Evolutionary conservation across 2,888 invertebrate species (phyloP).

Genomic region (Entomobrya proxima): DNA sequence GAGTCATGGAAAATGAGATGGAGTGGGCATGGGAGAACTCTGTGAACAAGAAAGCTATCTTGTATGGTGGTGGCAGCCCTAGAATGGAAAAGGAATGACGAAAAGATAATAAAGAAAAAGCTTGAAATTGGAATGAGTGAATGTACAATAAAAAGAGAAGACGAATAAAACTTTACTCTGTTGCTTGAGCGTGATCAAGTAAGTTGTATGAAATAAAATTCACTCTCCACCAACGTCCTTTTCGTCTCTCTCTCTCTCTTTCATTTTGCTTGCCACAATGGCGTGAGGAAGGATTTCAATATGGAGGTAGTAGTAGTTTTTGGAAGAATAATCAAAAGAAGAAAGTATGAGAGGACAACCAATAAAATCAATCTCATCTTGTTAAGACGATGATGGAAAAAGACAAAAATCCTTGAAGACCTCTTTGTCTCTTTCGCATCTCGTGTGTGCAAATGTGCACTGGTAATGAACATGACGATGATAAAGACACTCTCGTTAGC

Average conservation of each 20-base stretch:
- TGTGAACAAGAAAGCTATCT: neutral
- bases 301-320: neutral
- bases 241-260: neutral
- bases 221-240: neutral
- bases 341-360: constrained; percentile 36
- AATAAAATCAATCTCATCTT: constrained; percentile 58
- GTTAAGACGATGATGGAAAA: constrained; percentile 32
- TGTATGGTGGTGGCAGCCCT: no score
- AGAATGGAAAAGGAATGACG: neutral
- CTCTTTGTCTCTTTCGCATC: neutral
- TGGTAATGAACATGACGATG: constrained; percentile 25
- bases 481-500: neutral
- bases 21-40: neutral
- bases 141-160: neutral
- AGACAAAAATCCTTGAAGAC: constrained; percentile 14
- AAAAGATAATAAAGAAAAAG: neutral
- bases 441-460: neutral
- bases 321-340: neutral
- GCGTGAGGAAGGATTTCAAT: neutral
- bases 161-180: no score
- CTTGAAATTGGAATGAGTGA: neutral
- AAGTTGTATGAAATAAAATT: neutral
- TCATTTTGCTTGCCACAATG: neutral
- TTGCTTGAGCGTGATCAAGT: no score
- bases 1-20: neutral